Percentiles rank a stretch among this genome's conserved stretches.
phyloP scores from a whole-genome alignment of 2,888 invertebrate species.

The Microctonus aethiopoides region DNA sequence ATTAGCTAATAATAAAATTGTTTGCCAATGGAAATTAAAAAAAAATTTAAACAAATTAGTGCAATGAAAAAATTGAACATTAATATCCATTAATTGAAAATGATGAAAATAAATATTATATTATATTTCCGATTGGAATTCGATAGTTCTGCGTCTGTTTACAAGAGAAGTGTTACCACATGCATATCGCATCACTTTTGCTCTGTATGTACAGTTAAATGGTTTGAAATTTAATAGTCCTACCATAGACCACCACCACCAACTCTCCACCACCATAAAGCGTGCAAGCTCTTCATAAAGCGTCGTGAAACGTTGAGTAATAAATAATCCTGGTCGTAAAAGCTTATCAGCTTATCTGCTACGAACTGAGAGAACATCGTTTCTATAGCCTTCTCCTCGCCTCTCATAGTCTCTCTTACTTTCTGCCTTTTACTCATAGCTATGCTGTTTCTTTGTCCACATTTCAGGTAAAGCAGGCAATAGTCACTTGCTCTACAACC shows the following conservation, averaged over 20 bases:
- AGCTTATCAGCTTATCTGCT: conserved; percentile 44
- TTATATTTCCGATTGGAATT: background rate
- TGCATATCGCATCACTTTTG: background rate
- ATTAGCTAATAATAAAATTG: too few species aligned
- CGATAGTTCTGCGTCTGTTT: background rate
- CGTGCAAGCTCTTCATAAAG: conserved; percentile 24
- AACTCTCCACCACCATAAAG: background rate
- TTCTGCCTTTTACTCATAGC: background rate
- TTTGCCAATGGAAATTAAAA: too few species aligned
- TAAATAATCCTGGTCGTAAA: conserved; percentile 46
- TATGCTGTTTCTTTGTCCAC: conserved; percentile 38
- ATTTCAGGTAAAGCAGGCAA: conserved; percentile 34
- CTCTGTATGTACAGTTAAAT: background rate
- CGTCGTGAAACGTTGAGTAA: conserved; percentile 36
- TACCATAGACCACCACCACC: background rate
- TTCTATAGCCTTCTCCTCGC: background rate
- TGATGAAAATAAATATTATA: background rate
- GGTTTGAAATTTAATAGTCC: conserved; percentile 11
- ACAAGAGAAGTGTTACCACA: background rate
- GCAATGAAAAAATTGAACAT: too few species aligned
- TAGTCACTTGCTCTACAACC: conserved; percentile 14
- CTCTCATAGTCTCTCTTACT: background rate
- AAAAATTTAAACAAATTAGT: too few species aligned
- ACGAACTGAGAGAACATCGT: background rate
- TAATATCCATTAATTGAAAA: too few species aligned